A percentile compares a stretch with the other conserved stretches of the same genome.
These are phyloP conservation scores for Rutilus rutilus DNA, from an alignment of 2,113 vertebrate species.

Conservation along the genomic window DNA sequence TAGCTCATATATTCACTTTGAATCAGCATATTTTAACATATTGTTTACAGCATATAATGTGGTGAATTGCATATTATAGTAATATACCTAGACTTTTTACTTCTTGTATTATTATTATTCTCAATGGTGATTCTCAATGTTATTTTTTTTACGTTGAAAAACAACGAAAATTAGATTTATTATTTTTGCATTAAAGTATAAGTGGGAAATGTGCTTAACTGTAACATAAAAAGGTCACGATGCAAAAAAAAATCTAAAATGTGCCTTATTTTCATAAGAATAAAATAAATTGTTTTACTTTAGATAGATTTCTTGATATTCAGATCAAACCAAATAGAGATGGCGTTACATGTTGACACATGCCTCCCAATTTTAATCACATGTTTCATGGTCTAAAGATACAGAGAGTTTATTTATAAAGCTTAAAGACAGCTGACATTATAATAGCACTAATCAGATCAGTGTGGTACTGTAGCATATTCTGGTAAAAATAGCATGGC, in stretches of 20 bases:
- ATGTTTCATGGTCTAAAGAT: neutral
- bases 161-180: neutral
- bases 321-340: too few relatives aligned
- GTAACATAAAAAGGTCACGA: neutral
- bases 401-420: slow-evolving; percentile 1
- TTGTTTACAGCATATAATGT: neutral
- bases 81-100: neutral
- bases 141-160: neutral
- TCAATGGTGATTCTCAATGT: too few relatives aligned
- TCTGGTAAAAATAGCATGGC: slow-evolving; percentile 17
- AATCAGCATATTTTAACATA: neutral
- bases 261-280: neutral
- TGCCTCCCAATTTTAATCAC: neutral
- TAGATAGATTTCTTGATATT: too few relatives aligned
- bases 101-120: neutral
- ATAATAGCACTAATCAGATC: slow-evolving; percentile 7
- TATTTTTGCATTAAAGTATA: neutral
- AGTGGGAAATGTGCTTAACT: neutral
- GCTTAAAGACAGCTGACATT: slow-evolving; percentile 15
- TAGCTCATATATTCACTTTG: neutral
- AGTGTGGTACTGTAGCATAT: neutral
- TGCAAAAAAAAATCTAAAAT: neutral
- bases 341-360: too few relatives aligned
- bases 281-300: neutral
- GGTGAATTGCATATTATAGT: neutral